phyloP scores from a whole-genome alignment of 2,797 vertebrate genomes.

The Peromyscus eremicus region DNA sequence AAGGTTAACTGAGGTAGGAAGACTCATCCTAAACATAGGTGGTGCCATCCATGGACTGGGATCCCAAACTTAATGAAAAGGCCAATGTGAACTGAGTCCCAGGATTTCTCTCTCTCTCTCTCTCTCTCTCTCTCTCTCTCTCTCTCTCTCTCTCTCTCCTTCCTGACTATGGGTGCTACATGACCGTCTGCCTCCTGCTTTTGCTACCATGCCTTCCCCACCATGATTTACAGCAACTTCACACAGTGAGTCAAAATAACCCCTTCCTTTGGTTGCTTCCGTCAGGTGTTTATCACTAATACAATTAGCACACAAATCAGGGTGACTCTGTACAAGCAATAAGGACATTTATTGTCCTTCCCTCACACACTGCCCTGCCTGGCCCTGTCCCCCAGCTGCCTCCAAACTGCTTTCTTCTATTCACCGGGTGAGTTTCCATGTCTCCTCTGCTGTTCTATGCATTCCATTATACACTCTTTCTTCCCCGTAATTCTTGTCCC shows the following conservation, averaged over 20 bases:
- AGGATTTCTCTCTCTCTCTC: no score
- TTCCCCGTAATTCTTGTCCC: background rate
- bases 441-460: background rate
- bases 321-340: background rate
- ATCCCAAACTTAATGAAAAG: background rate
- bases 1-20: background rate
- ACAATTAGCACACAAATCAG: background rate
- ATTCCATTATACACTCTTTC: background rate
- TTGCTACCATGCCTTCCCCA: background rate
- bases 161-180: background rate
- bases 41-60: background rate
- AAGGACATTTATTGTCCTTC: background rate
- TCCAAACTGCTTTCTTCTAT: background rate
- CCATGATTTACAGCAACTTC: no score
- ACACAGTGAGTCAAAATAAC: background rate
- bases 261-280: background rate
- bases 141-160: background rate
- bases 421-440: background rate
- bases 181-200: no score
- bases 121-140: no score
- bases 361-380: background rate
- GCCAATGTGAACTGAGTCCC: background rate
- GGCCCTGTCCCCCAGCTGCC: background rate
- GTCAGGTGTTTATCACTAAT: background rate
- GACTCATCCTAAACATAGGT: background rate